Evolutionary conservation across 1,140 invertebrate species (phyloP), one percentile per base, ranked within the genome.

Genomic region (Goniozus legneri): DNA sequence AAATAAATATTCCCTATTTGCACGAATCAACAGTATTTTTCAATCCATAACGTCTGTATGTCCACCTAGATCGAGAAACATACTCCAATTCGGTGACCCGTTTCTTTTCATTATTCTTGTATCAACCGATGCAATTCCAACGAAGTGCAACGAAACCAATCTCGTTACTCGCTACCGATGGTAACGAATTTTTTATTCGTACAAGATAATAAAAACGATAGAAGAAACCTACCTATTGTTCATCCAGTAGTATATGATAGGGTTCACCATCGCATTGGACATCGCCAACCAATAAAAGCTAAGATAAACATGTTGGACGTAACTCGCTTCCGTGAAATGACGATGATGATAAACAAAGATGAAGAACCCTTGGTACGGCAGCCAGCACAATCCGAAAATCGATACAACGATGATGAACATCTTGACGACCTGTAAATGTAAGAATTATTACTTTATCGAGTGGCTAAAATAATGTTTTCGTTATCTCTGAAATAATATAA

Each of bases 171-270:
- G n/a, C n/a, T n/a, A n/a, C n/a, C n/a, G n/a, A n/a, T n/a, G n/a
- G n/a, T n/a, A n/a, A n/a, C n/a, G n/a, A n/a, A n/a, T n/a, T n/a
- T n/a, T n/a, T n/a, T n/a, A n/a, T n/a, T n/a, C n/a, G n/a, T n/a
- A n/a, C n/a, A n/a, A n/a, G n/a, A n/a, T n/a, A n/a, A n/a, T n/a
- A n/a, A n/a, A n/a, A n/a, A n/a, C n/a, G n/a, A n/a, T n/a, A n/a
- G n/a, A n/a, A n/a, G n/a, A n/a, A n/a, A n/a, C n/a, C 10, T 10
- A 86, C 85, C 83, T 83, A 37, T 79, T 84, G 67, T 94, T 95
- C 88, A 94, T 93, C 86, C 88, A 92, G 67, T 92, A 94, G 68
- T 94, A 93, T 22, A 95, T 91, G 34, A 94, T 82, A 0, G 91
- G 91, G 74, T 95, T 94, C 42, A 92, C 89, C 86, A 92, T 91